phyloP scores from a whole-genome alignment of 1,140 invertebrate genomes.

The Trypoxylus dichotomus region DNA sequence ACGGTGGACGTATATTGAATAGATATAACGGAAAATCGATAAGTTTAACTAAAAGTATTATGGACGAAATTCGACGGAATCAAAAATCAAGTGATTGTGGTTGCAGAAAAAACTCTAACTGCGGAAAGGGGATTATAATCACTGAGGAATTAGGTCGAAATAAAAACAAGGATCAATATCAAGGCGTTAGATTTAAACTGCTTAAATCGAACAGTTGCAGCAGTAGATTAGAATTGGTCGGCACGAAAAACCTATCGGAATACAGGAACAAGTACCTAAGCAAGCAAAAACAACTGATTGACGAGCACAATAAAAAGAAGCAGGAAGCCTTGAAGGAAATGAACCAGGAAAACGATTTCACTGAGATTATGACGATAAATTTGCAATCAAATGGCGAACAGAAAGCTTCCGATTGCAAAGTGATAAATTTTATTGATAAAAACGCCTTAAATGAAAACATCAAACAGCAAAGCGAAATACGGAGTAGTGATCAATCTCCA shows the following conservation, averaged over 20 bases:
- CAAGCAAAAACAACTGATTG: slow-evolving; percentile 41
- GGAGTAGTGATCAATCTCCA: slow-evolving; percentile 7
- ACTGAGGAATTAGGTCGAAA: slow-evolving; percentile 24
- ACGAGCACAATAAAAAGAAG: slow-evolving; percentile 39
- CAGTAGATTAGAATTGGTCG: slow-evolving; percentile 76
- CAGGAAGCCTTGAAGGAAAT: slow-evolving; percentile 34
- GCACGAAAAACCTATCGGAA: slow-evolving; percentile 55
- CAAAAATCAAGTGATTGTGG: slow-evolving; percentile 46
- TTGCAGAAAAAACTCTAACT: neutral
- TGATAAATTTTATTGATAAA: slow-evolving; percentile 8
- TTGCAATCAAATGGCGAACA: slow-evolving; percentile 33
- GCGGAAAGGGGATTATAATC: neutral
- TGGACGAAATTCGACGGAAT: slow-evolving; percentile 66
- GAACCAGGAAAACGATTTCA: slow-evolving; percentile 35
- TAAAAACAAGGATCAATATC: slow-evolving; percentile 51
- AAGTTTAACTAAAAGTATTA: slow-evolving; percentile 63
- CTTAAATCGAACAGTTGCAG: slow-evolving; percentile 85
- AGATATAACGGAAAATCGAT: slow-evolving; percentile 64
- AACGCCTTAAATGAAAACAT: slow-evolving; percentile 7
- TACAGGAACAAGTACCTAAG: slow-evolving; percentile 44
- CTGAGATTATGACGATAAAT: slow-evolving; percentile 53
- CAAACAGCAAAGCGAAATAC: slow-evolving; percentile 15
- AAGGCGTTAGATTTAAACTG: slow-evolving; percentile 72
- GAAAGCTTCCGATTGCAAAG: slow-evolving; percentile 23
- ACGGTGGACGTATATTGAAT: slow-evolving; percentile 78